Evolutionary conservation across 2,888 invertebrate genomes (phyloP), one percentile per base, ranked within the genome.

Genomic region (Lasioglossum figueresi): DNA sequence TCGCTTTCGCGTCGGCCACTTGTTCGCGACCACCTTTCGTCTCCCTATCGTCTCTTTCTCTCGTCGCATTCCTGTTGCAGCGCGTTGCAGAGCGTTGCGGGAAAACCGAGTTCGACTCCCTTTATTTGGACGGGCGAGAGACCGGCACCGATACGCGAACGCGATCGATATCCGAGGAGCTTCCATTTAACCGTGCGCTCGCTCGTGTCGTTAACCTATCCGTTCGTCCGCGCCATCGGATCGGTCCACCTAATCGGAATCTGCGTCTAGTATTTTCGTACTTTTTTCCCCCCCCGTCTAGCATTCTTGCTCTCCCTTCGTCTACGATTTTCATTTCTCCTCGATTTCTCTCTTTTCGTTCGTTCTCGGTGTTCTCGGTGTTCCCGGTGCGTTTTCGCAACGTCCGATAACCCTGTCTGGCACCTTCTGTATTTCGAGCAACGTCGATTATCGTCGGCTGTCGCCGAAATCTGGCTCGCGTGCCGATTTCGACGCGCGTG

Each of bases 1-100:
- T 80, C 71, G 83, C 71, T 79, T 86, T 80, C 68, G 83, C 71
- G 34, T 81, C 76, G 80, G 84, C 82, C 90, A 85, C 85, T 88
- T 85, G 89, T 88, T 89, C 84, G 76, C 81, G 83, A 83, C 81
- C 82, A 79, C 76, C 76, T 82, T 73, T 84, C 83, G 74, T n/a
- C 68, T 77, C 74, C 73, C 66, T 8, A 23, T 37, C 68, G 66
- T 10, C 19, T 66, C 66, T 37, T 19, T 34, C 66, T 37, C 66
- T 23, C 34, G 34, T 4, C 10, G 52, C 52, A 2, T 48, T 48
- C 48, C 16, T 4, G 10, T 52, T 0, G 52, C 52, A 8, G 8
- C 10, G 10, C n/a, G n/a, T n/a, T 12, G 56, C n/a, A 3, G 10
- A 56, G n/a, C 56, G 56, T 56, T 56, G n/a, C 56, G 56, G 56